Evolutionary conservation across 2,113 vertebrate species (phyloP), one percentile per base, ranked within the genome.

Genomic region (Sitta europaea): DNA sequence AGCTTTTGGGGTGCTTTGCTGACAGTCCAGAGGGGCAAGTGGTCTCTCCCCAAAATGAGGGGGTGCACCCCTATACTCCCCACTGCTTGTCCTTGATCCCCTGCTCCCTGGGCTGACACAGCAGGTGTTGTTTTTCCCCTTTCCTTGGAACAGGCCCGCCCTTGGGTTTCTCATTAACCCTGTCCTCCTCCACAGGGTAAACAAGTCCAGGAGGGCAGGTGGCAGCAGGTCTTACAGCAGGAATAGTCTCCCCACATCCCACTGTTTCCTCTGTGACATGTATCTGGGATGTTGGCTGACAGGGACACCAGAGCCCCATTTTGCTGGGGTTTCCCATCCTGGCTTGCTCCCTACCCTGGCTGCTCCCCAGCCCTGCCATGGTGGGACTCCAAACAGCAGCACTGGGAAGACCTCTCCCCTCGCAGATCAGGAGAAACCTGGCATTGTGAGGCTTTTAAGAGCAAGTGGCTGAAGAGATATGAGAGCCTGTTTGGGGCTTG

Each of bases 81-180:
- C 40, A 6, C 3, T 10, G 4, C 22, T 72, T 19, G 1, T 9
- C 48, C 21, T 38, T 0, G 0, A 29, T 78, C 27, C 22, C 17
- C 24, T 42, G 6, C 42, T 57, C 28, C 50, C 53, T 0, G 0
- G 19, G 42, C 51, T 86, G 38, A 11, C n/a, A 1, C 0, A 6
- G 28, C 86, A 95, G 92, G 73, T 94, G 90, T 61, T 87, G 10
- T 27, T 84, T 89, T 87, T 87, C 40, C 51, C 21, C 4, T 82
- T 88, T 20, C 28, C 50, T 61, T 38, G 38, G 48, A 86, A 22
- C 22, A 58, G 11, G 0, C 25, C 84, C 38, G 57, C 54, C 21
- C 51, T 72, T 45, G 35, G 51, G 62, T 94, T 94, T 67, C 48
- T 88, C 43, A 77, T 93, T 92, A 93, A 87, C 61, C 59, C 33